A percentile compares a stretch with the other conserved stretches of the same genome.
Evolutionary conservation across 2,113 vertebrate species (phyloP).

Genomic region (Rhagologus leucostigma): DNA sequence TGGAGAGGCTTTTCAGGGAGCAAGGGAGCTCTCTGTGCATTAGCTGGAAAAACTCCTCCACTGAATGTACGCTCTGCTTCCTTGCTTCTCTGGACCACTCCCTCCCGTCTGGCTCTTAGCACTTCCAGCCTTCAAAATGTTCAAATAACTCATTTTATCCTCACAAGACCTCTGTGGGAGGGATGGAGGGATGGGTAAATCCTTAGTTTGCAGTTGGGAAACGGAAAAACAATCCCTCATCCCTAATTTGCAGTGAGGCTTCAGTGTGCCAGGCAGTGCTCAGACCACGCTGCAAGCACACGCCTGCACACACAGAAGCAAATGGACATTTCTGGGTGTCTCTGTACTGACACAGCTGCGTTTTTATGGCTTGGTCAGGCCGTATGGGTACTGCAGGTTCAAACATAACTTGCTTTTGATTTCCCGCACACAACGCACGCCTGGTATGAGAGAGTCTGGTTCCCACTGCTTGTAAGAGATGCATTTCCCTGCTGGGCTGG

Average conservation of each 20-base stretch:
- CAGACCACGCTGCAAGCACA: not conserved
- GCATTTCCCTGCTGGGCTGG: not conserved
- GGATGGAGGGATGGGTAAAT: not conserved
- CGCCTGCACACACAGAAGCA: not conserved
- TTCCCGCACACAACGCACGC: not conserved
- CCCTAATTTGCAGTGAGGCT: not conserved
- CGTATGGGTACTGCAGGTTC: not conserved
- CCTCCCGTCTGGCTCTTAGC: not conserved
- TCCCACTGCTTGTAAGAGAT: not conserved
- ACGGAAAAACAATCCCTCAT: not conserved
- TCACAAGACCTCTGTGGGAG: not conserved
- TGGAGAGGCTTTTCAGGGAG: not conserved
- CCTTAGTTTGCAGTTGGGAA: not conserved
- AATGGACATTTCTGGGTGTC: not conserved
- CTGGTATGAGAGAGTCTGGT: not conserved
- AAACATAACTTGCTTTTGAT: not conserved
- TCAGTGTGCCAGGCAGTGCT: not conserved
- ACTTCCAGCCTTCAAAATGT: constrained; percentile 7
- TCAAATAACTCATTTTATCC: not conserved
- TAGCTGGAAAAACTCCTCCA: not conserved
- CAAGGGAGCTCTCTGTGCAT: not conserved
- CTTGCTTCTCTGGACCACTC: not conserved
- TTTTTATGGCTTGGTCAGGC: not conserved
- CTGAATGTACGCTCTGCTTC: not conserved
- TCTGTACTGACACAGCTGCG: not conserved